phyloP scores from a whole-genome alignment of 2,797 vertebrate genomes.

The Chaenodraco wilsoni region DNA sequence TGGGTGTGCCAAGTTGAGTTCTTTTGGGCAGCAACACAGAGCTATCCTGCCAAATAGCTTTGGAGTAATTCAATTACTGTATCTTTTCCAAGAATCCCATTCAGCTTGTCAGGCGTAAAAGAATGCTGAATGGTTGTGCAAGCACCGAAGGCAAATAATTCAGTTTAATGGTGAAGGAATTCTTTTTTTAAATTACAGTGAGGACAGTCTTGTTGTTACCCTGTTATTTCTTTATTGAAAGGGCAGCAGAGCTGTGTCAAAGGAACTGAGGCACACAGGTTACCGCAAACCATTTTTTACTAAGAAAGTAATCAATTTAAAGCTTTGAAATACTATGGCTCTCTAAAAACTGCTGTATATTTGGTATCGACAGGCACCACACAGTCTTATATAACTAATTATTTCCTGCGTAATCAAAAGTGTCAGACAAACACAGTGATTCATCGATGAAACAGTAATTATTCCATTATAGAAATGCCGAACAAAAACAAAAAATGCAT shows the following conservation, averaged over 20 bases:
- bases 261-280: not conserved
- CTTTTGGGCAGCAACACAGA: conserved; percentile 41
- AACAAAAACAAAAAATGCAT: not conserved
- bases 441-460: conserved; percentile 39
- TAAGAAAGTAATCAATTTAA: too few relatives aligned
- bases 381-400: conserved; percentile 35
- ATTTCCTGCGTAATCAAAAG: conserved; percentile 32
- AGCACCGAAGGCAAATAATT: conserved; percentile 29
- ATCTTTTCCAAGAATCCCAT: conserved; percentile 62
- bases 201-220: not conserved
- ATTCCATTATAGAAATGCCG: conserved; percentile 2
- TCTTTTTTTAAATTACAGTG: conserved; percentile 23
- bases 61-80: conserved; percentile 68
- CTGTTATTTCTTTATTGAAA: conserved; percentile 22
- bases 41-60: conserved; percentile 59
- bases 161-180: conserved; percentile 23
- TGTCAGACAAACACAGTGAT: conserved; percentile 47
- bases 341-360: conserved; percentile 23
- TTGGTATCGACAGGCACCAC: conserved; percentile 16
- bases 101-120: conserved; percentile 42
- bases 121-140: conserved; percentile 21
- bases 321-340: not conserved
- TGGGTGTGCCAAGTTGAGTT: conserved; percentile 38
- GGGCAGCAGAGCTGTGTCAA: not conserved
- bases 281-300: not conserved